Base-by-base conservation (phyloP, 2,888 invertebrate species). In the Cristatella mucedo region DNA sequence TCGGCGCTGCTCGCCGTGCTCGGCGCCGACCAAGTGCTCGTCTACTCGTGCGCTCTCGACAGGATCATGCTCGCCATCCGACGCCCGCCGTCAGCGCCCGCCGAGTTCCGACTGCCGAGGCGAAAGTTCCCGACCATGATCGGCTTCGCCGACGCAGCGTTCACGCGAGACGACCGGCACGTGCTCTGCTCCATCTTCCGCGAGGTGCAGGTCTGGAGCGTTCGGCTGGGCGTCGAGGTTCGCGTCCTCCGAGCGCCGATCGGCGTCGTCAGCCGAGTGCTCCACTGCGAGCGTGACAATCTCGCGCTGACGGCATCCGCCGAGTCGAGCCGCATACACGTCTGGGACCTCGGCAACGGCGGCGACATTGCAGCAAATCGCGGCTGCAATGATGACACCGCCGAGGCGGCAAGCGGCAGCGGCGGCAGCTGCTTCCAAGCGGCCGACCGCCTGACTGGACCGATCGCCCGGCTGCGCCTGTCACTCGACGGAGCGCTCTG, bases 121-220 rank as follows among this genome's bases (percentile, higher is more conserved):
- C 51, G 54, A 20, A 42, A 49, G 33, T 55, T 53, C 38, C 46
- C 42, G 4, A 50, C 53, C 15, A 41, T 54, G 39, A 41, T 53
- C 19, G 30, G 40, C 5, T 64, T 56, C 46, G 55, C 55, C 2
- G 49, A 57, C 32, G 63, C 59, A 1, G 48, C 52, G 15, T 59
- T 64, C 44, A 55, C 57, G 1, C 44, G 51, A 11, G 61, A 60
- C 43, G 55, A 58, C 36, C 49, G 53, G 15, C 53, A 46, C 40
- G 53, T 64, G 16, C 50, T 61, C 13, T 59, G 49, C 4, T 50
- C 59, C 13, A 51, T 64, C n/a, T 61, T 63, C 47, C 43, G 63
- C 20, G 59, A 57, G 41, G 50, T 64, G 19, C 61, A 59, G 41
- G 44, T 65, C 13, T 63, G 61, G 61, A 48, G 56, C 19, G 43